Evolutionary conservation across 2,113 vertebrate genomes (phyloP), one percentile per base, ranked within the genome.

Genomic region (Neogobius melanostomus): DNA sequence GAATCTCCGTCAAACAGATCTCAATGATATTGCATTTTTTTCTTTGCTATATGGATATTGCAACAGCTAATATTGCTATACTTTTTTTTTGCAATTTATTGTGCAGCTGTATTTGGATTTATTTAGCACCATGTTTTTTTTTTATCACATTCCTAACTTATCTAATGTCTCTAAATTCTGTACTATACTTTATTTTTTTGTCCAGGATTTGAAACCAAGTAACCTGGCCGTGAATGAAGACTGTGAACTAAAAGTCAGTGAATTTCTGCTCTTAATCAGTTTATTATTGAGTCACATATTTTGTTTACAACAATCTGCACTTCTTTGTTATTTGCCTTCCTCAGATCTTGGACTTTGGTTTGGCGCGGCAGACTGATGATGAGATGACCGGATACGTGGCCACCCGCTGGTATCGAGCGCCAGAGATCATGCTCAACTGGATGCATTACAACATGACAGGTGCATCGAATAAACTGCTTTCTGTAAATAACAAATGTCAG

Each of bases 361-460:
- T 99, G 92, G 98, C 98, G 0, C 93, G 98, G 10, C 97, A 96
- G 71, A 98, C 97, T 0, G 97, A 99, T 10, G 98, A 99, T 42
- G 98, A 99, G 80, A 99, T 99, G 98, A 99, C 97, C 0, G 98
- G 98, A 1, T 99, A 99, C 0, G 98, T 99, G 85, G 98, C 98
- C 47, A 99, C 98, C 1, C 93, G 98, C 59, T 99, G 98, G 98
- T 99, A 99, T 85, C 88, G 98, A 17, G 98, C 98, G 47, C 98
- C 98, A 4, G 98, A 99, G 90, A 99, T 99, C 89, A 99, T 99
- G 97, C 91, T 99, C 47, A 99, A 99, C 90, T 99, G 98, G 98
- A 99, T 99, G 98, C 98, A 99, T 89, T 99, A 99, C 93, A 99
- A 98, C 90, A 95, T 97, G 92, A 99, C 98, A 89, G 98, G 98